phyloP scores from a whole-genome alignment of 1,140 invertebrate genomes.

The Marisa cornuarietis region DNA sequence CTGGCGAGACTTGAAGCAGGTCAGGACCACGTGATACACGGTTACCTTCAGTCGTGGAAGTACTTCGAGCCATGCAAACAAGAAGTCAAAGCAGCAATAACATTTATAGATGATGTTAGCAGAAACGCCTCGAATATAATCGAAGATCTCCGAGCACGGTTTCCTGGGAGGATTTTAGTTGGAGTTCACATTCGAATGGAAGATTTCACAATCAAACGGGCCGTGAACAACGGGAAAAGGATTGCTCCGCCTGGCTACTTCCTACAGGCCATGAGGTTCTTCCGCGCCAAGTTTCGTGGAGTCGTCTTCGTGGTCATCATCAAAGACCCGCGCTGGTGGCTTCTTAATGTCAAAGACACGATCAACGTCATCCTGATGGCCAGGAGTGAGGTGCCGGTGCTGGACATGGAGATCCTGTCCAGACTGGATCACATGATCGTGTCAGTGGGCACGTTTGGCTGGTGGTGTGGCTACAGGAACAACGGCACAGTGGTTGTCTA shows the following conservation, averaged over 20 bases:
- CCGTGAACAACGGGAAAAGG: background rate
- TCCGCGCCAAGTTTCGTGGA: conserved; percentile 9
- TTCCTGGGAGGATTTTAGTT: conserved; percentile 9
- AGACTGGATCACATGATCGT: conserved; percentile 53
- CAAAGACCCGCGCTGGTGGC: conserved; percentile 11
- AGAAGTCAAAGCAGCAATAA: conserved; percentile 13
- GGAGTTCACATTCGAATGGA: conserved; percentile 38
- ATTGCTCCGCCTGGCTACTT: conserved; percentile 17
- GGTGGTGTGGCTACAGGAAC: conserved; percentile 54
- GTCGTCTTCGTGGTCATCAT: conserved; percentile 22
- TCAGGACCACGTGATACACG: conserved; percentile 4
- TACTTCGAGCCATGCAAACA: conserved; percentile 29
- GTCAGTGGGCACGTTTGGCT: conserved; percentile 54
- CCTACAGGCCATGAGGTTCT: conserved; percentile 26
- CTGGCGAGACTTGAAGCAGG: background rate
- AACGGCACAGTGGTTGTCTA: conserved; percentile 48
- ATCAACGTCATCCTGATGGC: conserved; percentile 23
- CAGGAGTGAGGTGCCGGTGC: conserved; percentile 22
- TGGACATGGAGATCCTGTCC: conserved; percentile 47
- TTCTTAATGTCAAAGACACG: background rate
- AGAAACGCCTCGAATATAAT: conserved; percentile 11
- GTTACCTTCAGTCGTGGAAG: conserved; percentile 37
- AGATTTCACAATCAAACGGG: background rate
- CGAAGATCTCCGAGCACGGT: background rate
- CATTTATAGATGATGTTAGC: conserved; percentile 18